Percentiles rank a stretch among this genome's conserved stretches.
Evolutionary conservation across 2,113 vertebrate species (phyloP).

Genomic region (Myanophis thanlyinensis): DNA sequence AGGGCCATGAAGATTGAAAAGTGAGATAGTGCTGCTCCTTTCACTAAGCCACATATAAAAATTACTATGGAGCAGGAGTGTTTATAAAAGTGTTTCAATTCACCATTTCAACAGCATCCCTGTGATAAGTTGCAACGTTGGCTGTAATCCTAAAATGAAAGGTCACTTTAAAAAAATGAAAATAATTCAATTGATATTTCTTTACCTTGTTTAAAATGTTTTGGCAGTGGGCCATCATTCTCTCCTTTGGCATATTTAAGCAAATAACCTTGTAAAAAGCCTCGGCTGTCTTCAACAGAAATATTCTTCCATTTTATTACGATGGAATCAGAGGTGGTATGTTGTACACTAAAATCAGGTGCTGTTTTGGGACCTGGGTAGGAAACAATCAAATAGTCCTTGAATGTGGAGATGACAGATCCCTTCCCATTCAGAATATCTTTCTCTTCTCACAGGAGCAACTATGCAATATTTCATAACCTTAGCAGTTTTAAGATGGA

Average conservation of each 20-base stretch:
- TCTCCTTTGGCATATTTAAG: slow-evolving; percentile 77
- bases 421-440: background rate
- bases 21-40: background rate
- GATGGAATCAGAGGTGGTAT: slow-evolving; percentile 75
- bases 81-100: background rate
- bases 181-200: background rate
- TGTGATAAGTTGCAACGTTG: background rate
- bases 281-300: slow-evolving; percentile 70
- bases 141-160: background rate
- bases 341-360: slow-evolving; percentile 72
- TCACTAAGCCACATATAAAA: background rate
- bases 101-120: background rate
- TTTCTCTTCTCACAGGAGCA: background rate
- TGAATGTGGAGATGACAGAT: background rate
- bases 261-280: slow-evolving; percentile 75
- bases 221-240: slow-evolving; percentile 64
- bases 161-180: background rate
- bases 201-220: slow-evolving; percentile 66
- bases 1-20: background rate
- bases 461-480: background rate
- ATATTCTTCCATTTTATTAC: slow-evolving; percentile 76
- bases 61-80: background rate
- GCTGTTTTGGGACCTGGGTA: slow-evolving; percentile 69
- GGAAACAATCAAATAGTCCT: background rate
- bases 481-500: background rate